These are phyloP conservation scores for Cydia amplana DNA, from an alignment of 1,140 invertebrate species.

Conservation along the genomic window DNA sequence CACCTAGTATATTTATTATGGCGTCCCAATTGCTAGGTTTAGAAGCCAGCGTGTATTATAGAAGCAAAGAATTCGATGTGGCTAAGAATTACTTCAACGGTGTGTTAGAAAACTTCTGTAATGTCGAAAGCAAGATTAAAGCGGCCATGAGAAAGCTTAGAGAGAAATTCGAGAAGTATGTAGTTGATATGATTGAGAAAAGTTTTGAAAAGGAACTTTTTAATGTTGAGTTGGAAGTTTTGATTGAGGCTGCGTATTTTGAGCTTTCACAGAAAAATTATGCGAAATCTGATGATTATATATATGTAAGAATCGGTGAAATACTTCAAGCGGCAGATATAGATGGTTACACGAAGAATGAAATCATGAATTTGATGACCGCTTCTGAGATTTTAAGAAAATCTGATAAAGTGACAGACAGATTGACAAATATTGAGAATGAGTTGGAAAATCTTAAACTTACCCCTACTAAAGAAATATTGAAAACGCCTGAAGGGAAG, in stretches of 20 bases:
- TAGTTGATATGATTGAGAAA: constrained; percentile 41
- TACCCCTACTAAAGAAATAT: constrained; percentile 39
- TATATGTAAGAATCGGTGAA: constrained; percentile 54
- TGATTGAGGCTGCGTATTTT: constrained; percentile 57
- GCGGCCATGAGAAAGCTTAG: constrained; percentile 34
- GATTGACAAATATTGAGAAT: constrained; percentile 43
- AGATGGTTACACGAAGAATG: constrained; percentile 50
- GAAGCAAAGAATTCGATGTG: constrained; percentile 53
- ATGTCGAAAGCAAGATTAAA: constrained; percentile 49
- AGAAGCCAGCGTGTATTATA: constrained; percentile 60
- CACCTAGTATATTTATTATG: constrained; percentile 43
- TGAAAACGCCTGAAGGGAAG: constrained; percentile 55
- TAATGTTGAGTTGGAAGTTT: constrained; percentile 46
- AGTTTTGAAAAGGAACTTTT: constrained; percentile 40
- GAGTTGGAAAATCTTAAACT: constrained; percentile 57
- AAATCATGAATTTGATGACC: constrained; percentile 61
- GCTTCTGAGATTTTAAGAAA: constrained; percentile 48
- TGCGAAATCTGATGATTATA: constrained; percentile 49
- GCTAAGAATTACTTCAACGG: constrained; percentile 64
- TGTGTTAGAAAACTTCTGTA: constrained; percentile 40
- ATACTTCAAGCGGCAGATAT: constrained; percentile 40
- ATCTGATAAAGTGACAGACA: constrained; percentile 27
- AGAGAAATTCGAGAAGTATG: constrained; percentile 41
- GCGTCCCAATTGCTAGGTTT: constrained; percentile 42
- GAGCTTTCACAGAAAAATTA: constrained; percentile 49